Evolutionary conservation across 2,797 vertebrate species (phyloP).

Genomic region (Sebastiscus albofasciatus): DNA sequence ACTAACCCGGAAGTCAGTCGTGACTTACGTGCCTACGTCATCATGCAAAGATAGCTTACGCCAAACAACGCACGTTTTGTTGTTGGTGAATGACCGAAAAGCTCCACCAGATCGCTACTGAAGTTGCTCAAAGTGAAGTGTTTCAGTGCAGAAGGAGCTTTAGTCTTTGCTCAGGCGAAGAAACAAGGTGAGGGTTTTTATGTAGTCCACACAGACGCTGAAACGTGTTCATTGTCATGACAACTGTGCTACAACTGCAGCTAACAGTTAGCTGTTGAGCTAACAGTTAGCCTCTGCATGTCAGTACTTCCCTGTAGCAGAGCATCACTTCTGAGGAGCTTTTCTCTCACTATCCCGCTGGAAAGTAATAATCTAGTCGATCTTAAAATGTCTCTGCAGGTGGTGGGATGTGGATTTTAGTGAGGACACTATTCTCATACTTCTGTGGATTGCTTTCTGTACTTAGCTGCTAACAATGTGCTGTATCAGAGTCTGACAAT

Average conservation of each 20-base stretch:
- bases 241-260: background rate
- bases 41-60: constrained; percentile 18
- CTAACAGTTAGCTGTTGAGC: constrained; percentile 5
- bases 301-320: background rate
- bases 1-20: background rate
- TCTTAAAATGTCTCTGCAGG: background rate
- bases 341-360: background rate
- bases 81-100: background rate
- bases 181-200: constrained; percentile 24
- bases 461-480: background rate
- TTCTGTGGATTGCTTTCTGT: background rate
- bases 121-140: background rate
- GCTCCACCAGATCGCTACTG: background rate
- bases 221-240: background rate
- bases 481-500: background rate
- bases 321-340: background rate
- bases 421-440: background rate
- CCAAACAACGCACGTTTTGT: background rate
- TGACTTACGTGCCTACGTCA: background rate
- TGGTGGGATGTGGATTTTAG: background rate
- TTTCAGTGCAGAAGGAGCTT: background rate
- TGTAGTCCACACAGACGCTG: background rate
- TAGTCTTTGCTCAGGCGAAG: background rate
- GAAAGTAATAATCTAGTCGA: background rate
- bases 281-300: constrained; percentile 24